phyloP scores from a whole-genome alignment of 2,113 vertebrate species.

The Planiliza haematocheilus region DNA sequence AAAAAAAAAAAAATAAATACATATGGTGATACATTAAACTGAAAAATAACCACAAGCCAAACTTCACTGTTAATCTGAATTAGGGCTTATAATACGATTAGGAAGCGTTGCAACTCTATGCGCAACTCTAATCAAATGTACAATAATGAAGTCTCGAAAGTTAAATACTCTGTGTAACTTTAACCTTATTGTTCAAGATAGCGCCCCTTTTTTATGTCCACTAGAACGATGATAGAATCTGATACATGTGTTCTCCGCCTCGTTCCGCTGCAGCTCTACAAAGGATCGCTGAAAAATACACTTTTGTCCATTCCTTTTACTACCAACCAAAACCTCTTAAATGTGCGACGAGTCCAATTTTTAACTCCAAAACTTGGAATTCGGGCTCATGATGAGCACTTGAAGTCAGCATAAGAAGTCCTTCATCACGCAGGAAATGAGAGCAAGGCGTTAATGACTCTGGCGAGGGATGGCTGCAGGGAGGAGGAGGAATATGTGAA shows the following conservation, averaged over 20 bases:
- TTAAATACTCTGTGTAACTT: neutral
- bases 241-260: neutral
- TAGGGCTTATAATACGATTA: too few species aligned
- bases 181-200: neutral
- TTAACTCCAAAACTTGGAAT: conserved; percentile 22
- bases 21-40: too few species aligned
- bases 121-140: too few species aligned
- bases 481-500: conserved; percentile 35
- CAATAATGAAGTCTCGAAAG: neutral
- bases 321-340: conserved; percentile 27
- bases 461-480: conserved; percentile 18
- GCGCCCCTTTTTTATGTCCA: neutral
- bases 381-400: conserved; percentile 40
- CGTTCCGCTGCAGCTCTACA: conserved; percentile 10
- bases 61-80: too few species aligned
- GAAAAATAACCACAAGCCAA: too few species aligned
- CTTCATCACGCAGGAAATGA: conserved; percentile 40
- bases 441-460: conserved; percentile 47
- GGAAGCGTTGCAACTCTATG: too few species aligned
- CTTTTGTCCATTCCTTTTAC: conserved; percentile 5
- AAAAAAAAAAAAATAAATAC: too few species aligned
- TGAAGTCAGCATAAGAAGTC: conserved; percentile 26
- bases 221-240: neutral
- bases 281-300: neutral
- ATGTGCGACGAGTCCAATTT: conserved; percentile 30